A percentile compares a stretch with the other conserved stretches of the same genome.
Conservation (phyloP, 2,797 vertebrate genomes). For the Synanceia verrucosa region DNA sequence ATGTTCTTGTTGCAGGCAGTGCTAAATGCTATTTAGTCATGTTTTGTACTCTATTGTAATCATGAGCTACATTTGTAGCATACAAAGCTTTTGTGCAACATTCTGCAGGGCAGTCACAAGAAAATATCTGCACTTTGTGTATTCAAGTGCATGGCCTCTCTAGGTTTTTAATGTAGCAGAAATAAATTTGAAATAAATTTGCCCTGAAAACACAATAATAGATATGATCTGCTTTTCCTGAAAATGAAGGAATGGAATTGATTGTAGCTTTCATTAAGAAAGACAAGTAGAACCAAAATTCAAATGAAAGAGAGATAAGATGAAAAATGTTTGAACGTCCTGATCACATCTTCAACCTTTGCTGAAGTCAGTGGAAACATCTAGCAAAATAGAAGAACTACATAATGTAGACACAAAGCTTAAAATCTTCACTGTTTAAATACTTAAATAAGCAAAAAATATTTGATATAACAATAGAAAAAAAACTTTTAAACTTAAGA, state of each 20-base stretch:
- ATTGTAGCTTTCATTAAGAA: constrained; percentile 49
- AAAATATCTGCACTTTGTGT: constrained; percentile 5
- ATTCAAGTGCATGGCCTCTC: constrained; percentile 16
- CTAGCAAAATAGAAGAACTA: neutral
- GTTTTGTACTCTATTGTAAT: neutral
- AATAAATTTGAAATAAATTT: constrained; percentile 73
- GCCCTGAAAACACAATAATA: constrained; percentile 26
- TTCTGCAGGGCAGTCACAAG: neutral
- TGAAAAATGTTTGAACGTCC: neutral
- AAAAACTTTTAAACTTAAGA: neutral
- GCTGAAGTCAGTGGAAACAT: neutral
- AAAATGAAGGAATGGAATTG: constrained; percentile 64
- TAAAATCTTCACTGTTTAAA: neutral
- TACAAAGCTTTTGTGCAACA: neutral
- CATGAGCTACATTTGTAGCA: neutral
- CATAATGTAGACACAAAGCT: too few species aligned
- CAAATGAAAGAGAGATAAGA: too few species aligned
- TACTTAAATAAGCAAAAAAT: neutral
- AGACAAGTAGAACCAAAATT: neutral
- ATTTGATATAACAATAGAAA: neutral
- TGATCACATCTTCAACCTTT: neutral
- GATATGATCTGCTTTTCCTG: constrained; percentile 69
- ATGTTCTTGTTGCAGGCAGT: neutral
- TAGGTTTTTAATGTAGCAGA: constrained; percentile 65
- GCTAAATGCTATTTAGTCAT: neutral